phyloP scores from a whole-genome alignment of 1,140 invertebrate genomes.

The Drosophila nebulosa region DNA sequence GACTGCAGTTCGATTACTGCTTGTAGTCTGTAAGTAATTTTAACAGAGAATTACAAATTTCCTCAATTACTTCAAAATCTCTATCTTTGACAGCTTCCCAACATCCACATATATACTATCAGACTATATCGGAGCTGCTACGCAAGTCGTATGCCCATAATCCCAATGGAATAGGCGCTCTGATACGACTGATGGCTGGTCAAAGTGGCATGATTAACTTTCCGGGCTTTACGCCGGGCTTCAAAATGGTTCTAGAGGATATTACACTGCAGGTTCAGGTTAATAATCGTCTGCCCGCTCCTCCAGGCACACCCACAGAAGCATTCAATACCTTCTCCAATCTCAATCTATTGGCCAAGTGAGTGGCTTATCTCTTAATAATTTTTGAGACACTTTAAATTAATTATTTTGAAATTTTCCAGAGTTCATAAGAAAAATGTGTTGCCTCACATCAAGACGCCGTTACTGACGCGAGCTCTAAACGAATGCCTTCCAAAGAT shows the following conservation, averaged over 20 bases:
- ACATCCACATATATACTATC: slow-evolving; percentile 74
- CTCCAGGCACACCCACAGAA: slow-evolving; percentile 46
- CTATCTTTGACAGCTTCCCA: slow-evolving; percentile 59
- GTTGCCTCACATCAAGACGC: slow-evolving; percentile 50
- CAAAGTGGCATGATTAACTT: slow-evolving; percentile 81
- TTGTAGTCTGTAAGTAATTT: slow-evolving; percentile 71
- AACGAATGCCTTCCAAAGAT: slow-evolving; percentile 75
- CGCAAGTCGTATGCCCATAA: slow-evolving; percentile 59
- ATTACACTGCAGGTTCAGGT: slow-evolving; percentile 72
- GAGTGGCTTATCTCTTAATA: background rate
- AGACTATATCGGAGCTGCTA: slow-evolving; percentile 74
- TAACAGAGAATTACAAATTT: background rate
- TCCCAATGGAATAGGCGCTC: slow-evolving; percentile 80
- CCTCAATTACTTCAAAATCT: background rate
- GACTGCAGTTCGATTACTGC: slow-evolving; percentile 81
- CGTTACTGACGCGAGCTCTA: slow-evolving; percentile 49
- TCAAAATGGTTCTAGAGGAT: slow-evolving; percentile 81
- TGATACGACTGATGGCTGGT: slow-evolving; percentile 82
- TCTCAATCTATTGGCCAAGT: slow-evolving; percentile 65
- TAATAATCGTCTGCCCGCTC: slow-evolving; percentile 53
- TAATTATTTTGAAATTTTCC: background rate
- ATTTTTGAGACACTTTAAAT: background rate
- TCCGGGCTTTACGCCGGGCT: slow-evolving; percentile 81
- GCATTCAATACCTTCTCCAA: slow-evolving; percentile 74
- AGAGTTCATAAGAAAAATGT: slow-evolving; percentile 73